phyloP scores from a whole-genome alignment of 2,888 invertebrate genomes.

The Lydus trimaculatus region DNA sequence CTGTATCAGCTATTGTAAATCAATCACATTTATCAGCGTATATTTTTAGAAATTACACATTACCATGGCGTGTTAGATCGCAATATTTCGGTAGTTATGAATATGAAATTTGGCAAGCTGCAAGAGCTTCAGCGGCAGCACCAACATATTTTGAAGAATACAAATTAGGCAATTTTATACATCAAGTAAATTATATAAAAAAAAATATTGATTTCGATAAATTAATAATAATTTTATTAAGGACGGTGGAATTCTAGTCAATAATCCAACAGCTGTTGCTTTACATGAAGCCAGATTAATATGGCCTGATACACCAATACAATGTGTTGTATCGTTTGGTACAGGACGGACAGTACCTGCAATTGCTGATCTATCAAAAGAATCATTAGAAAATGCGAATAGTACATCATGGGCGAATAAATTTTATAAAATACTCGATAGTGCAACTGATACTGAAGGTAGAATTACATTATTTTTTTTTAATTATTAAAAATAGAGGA shows the following conservation, averaged over 20 bases:
- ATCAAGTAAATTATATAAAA: conserved; percentile 62
- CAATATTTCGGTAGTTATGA: conserved; percentile 74
- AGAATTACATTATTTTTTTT: conserved; percentile 27
- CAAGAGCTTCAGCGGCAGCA: conserved; percentile 88
- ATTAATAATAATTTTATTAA: conserved; percentile 46
- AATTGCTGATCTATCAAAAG: conserved; percentile 48
- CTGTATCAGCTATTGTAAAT: conserved; percentile 81
- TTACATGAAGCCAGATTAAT: conserved; percentile 84
- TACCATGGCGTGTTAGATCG: conserved; percentile 72
- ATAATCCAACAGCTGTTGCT: conserved; percentile 89
- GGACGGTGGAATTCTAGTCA: conserved; percentile 86
- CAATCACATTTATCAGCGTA: conserved; percentile 75
- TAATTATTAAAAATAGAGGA: conserved; percentile 2
- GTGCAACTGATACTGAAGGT: conserved; percentile 88
- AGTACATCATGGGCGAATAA: conserved; percentile 76
- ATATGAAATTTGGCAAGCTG: conserved; percentile 80
- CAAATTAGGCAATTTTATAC: conserved; percentile 70
- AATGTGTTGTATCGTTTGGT: conserved; percentile 84
- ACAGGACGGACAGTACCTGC: conserved; percentile 70
- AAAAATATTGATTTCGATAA: no score
- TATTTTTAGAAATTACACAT: conserved; percentile 85
- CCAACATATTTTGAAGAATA: conserved; percentile 90
- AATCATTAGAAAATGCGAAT: conserved; percentile 49
- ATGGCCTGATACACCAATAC: conserved; percentile 77
- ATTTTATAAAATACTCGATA: conserved; percentile 80